Conservation (phyloP, 1,140 invertebrate species). For the Melanaphis sacchari region DNA sequence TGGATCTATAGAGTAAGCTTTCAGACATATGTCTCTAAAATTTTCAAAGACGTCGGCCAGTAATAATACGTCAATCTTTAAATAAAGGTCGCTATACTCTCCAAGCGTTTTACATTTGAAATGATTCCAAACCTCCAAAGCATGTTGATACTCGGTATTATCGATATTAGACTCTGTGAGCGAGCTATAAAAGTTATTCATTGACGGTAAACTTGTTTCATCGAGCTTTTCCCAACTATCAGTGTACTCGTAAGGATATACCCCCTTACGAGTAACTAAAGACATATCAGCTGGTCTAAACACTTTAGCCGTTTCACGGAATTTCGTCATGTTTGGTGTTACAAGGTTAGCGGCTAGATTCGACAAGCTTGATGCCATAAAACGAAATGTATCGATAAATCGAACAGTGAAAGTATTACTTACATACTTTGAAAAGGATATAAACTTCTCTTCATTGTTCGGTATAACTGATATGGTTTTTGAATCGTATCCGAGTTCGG, state of each 20-base stretch:
- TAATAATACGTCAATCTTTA: conserved; percentile 62
- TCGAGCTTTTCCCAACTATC: conserved; percentile 61
- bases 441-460: not conserved
- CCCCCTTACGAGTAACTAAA: conserved; percentile 59
- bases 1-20: too few species aligned
- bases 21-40: too few species aligned
- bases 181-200: conserved; percentile 62
- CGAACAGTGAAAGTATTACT: conserved; percentile 20
- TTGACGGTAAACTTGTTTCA: conserved; percentile 61
- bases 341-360: not conserved
- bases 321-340: not conserved
- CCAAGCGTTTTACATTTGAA: conserved; percentile 62
- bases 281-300: conserved; percentile 7
- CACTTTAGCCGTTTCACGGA: not conserved
- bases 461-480: not conserved
- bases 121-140: conserved; percentile 63
- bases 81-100: conserved; percentile 64
- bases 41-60: conserved; percentile 63
- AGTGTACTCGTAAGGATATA: conserved; percentile 62
- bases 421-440: not conserved
- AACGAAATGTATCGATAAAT: conserved; percentile 60
- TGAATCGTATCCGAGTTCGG: not conserved
- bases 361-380: conserved; percentile 38
- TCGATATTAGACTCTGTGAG: conserved; percentile 60
- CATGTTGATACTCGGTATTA: conserved; percentile 62